Base-by-base conservation (phyloP, 2,888 invertebrate genomes). In the Dryobotodes eremita region DNA sequence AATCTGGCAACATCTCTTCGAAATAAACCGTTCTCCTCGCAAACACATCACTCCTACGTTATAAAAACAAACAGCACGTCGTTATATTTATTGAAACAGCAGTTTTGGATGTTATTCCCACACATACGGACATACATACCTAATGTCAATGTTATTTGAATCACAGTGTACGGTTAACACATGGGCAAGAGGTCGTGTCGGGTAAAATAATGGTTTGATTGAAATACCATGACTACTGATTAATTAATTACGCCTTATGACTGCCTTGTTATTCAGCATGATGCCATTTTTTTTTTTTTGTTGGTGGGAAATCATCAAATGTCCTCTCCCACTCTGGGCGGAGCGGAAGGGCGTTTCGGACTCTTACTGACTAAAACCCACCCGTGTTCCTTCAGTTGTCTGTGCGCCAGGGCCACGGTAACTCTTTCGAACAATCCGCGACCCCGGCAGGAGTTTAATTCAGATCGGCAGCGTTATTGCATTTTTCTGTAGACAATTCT, bases 31-130 rank as follows among this genome's bases (percentile, higher is more conserved):
- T 42, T 46, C 46, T 80, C 17, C 55, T 66, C 53, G 42, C 77
- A 62, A 68, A 42, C 62, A 82, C 59, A 68, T 80, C 79, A 80
- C 62, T 80, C 77, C 13, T 23, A 20, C 31, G 7, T 50, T 64
- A 66, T 2, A 2, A 7, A 69, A 83, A 77, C 62, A 80, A 80
- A 83, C 62, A 62, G 20, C 31, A 50, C 42, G 78, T 80, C 80
- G 31, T 77, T 68, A n/a, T 68, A 61, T 80, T 80, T 80, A 83
- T 83, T 80, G 66, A 7, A 55, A n/a, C 66, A 83, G 42, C 55
- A 77, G 48, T 57, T 80, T 83, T 46, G 36, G 48, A 31, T 77
- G 80, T 62, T 69, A 23, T 83, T 77, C 83, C 62, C 83, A 68
- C 59, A 74, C 66, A 71, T 31, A 64, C 55, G 57, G 0, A 53